phyloP scores from a whole-genome alignment of 2,888 invertebrate genomes.

The Conistra vaccinii region DNA sequence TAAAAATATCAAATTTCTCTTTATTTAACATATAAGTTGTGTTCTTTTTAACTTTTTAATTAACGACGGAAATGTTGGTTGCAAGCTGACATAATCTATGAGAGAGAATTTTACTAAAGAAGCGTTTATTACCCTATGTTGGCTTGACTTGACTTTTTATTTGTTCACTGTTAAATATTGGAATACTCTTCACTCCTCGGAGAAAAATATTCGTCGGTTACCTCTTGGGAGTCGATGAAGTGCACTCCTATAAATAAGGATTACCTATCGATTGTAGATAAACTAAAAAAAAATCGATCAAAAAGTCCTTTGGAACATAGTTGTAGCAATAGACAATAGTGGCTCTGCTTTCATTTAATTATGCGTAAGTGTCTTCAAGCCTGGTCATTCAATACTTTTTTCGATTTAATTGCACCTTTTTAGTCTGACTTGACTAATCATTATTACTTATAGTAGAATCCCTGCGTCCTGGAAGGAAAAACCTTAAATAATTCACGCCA shows the following conservation, averaged over 20 bases:
- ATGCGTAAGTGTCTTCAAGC: no score
- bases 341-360: not conserved
- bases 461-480: no score
- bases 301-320: not conserved
- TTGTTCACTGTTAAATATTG: not conserved
- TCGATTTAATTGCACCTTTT: no score
- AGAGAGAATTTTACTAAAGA: not conserved
- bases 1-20: not conserved
- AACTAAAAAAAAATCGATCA: not conserved
- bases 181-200: not conserved
- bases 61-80: conserved; percentile 10
- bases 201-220: not conserved
- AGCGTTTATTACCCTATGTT: not conserved
- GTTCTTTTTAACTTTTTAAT: conserved; percentile 9
- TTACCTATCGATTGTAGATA: not conserved
- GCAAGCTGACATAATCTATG: not conserved
- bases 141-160: not conserved
- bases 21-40: conserved; percentile 3
- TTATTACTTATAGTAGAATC: no score
- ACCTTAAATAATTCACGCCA: no score
- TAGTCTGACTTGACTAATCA: no score
- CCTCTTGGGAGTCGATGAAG: not conserved
- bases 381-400: no score
- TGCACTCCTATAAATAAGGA: not conserved
- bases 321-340: not conserved